Evolutionary conservation across 1,140 invertebrate genomes (phyloP).

Genomic region (Drosophila insularis): DNA sequence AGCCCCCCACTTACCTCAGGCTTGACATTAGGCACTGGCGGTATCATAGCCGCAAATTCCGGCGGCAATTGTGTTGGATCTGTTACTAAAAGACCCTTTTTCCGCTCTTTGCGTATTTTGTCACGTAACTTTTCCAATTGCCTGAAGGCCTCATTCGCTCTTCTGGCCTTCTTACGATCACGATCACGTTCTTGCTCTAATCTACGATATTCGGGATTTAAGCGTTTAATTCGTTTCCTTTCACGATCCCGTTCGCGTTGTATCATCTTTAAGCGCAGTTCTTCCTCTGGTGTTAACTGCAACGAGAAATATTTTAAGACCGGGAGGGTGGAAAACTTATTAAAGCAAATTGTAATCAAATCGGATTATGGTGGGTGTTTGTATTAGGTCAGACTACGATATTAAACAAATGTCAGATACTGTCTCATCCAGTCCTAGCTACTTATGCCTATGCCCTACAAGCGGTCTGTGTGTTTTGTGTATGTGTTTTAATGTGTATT

Average conservation of each 20-base stretch:
- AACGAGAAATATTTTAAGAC: conserved; percentile 22
- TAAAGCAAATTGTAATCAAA: conserved; percentile 61
- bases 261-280: conserved; percentile 73
- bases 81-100: conserved; percentile 70
- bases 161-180: conserved; percentile 72
- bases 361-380: conserved; percentile 41
- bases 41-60: conserved; percentile 68
- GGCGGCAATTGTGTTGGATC: conserved; percentile 69
- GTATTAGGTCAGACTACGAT: conserved; percentile 32
- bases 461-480: conserved; percentile 21
- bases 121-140: conserved; percentile 78
- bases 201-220: conserved; percentile 76
- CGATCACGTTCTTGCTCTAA: conserved; percentile 79
- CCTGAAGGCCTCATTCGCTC: conserved; percentile 76
- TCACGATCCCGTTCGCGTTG: conserved; percentile 77
- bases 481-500: conserved; percentile 27
- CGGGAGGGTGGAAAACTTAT: conserved; percentile 55
- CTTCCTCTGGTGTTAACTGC: conserved; percentile 79
- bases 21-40: conserved; percentile 74
- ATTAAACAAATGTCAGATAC: conserved; percentile 38
- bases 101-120: conserved; percentile 79
- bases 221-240: conserved; percentile 73
- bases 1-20: conserved; percentile 77
- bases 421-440: conserved; percentile 28
- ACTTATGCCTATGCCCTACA: conserved; percentile 31